Evolutionary conservation across 2,797 vertebrate species (phyloP).

Genomic region (Lateolabrax maculatus): DNA sequence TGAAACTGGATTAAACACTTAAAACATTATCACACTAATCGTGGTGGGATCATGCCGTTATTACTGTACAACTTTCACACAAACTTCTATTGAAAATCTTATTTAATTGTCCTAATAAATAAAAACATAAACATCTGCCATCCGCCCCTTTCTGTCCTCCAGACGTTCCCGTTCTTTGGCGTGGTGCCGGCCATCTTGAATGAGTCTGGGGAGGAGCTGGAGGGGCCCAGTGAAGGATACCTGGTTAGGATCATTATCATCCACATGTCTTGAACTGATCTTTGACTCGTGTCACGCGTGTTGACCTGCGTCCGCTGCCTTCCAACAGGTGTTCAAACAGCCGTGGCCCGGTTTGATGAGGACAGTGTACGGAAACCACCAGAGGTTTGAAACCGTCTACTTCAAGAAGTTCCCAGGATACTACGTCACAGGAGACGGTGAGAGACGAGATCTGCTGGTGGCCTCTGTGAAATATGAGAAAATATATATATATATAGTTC

Average conservation of each 20-base stretch:
- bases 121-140: too few species aligned
- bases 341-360: constrained; percentile 98
- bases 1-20: not conserved
- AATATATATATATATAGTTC: too few species aligned
- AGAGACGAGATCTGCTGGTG: constrained; percentile 40
- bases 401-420: constrained; percentile 98
- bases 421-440: constrained; percentile 97
- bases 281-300: not conserved
- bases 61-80: not conserved
- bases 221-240: constrained; percentile 96
- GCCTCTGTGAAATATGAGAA: not conserved
- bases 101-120: too few species aligned
- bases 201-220: constrained; percentile 95
- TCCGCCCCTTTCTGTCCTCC: constrained; percentile 1
- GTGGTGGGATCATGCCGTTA: not conserved
- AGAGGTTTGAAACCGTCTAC: constrained; percentile 92
- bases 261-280: too few species aligned
- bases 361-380: constrained; percentile 91
- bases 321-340: constrained; percentile 94
- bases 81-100: not conserved
- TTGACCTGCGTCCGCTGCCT: not conserved
- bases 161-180: constrained; percentile 98
- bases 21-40: not conserved
- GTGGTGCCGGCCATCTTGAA: constrained; percentile 95
- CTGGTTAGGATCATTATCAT: constrained; percentile 84